Evolutionary conservation across 53 echinoderm and acorn worm genomes (phyloP).

Genomic region (Holothuria scabra): DNA sequence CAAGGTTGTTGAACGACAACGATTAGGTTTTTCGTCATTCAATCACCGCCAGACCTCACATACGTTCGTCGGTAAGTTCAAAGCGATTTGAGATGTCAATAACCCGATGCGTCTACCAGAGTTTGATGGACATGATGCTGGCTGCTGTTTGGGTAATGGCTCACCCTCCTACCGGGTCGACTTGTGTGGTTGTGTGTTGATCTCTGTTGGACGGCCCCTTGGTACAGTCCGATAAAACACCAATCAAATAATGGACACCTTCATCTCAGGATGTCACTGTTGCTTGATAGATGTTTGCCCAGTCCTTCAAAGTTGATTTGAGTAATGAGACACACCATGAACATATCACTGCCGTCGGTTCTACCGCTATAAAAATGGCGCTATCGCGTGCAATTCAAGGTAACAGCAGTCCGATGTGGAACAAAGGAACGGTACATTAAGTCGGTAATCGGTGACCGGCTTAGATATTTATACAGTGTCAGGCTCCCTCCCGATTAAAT

Average conservation of each 20-base stretch:
- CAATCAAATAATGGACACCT: constrained; percentile 11
- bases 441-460: too few relatives aligned
- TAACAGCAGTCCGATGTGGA: too few relatives aligned
- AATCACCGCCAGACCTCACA: neutral
- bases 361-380: too few relatives aligned
- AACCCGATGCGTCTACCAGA: constrained; percentile 9
- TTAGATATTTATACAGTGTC: too few relatives aligned
- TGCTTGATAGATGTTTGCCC: constrained; percentile 22
- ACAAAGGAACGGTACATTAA: too few relatives aligned
- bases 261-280: constrained; percentile 25
- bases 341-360: too few relatives aligned
- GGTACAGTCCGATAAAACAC: constrained; percentile 12
- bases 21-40: too few relatives aligned
- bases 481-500: too few relatives aligned
- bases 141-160: constrained; percentile 38
- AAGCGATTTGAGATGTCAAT: constrained; percentile 18
- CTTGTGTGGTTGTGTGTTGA: constrained; percentile 36
- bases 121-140: constrained; percentile 8
- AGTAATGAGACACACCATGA: too few relatives aligned
- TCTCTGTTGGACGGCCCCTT: constrained; percentile 1
- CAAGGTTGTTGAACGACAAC: too few relatives aligned
- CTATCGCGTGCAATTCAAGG: too few relatives aligned
- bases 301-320: constrained; percentile 30
- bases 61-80: constrained; percentile 19
- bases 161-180: constrained; percentile 6